Conservation (phyloP, 2,888 invertebrate species). For the Mantis religiosa region DNA sequence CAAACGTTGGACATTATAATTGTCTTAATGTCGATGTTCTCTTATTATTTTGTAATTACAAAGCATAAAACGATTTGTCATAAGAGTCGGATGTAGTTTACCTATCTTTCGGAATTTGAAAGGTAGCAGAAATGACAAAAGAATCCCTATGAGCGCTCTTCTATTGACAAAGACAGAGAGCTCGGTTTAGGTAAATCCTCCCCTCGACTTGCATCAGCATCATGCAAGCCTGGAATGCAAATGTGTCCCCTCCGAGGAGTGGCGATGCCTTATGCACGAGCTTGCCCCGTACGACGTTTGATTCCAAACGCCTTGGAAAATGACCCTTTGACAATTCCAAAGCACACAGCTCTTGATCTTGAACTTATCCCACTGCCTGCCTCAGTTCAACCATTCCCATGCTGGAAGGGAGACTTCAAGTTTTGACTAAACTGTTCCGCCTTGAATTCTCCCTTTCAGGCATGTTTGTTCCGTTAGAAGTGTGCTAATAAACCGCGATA, state of each 20-base stretch:
- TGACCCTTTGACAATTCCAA: background rate
- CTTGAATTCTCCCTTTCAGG: background rate
- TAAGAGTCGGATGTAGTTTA: too few species aligned
- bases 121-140: background rate
- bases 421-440: background rate
- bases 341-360: background rate
- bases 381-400: background rate
- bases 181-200: background rate
- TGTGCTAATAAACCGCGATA: too few species aligned
- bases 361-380: background rate
- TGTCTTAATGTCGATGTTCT: too few species aligned
- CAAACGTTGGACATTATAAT: too few species aligned
- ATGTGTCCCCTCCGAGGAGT: background rate
- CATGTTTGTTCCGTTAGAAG: background rate
- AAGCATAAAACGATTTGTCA: too few species aligned
- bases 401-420: background rate
- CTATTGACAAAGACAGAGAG: background rate
- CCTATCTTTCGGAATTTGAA: too few species aligned
- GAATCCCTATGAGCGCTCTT: background rate
- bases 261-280: background rate
- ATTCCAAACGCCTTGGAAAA: background rate
- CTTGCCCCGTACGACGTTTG: background rate
- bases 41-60: too few species aligned
- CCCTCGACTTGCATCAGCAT: background rate
- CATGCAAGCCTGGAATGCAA: background rate